phyloP scores from a whole-genome alignment of 2,888 invertebrate species.

The Athetis lepigone region DNA sequence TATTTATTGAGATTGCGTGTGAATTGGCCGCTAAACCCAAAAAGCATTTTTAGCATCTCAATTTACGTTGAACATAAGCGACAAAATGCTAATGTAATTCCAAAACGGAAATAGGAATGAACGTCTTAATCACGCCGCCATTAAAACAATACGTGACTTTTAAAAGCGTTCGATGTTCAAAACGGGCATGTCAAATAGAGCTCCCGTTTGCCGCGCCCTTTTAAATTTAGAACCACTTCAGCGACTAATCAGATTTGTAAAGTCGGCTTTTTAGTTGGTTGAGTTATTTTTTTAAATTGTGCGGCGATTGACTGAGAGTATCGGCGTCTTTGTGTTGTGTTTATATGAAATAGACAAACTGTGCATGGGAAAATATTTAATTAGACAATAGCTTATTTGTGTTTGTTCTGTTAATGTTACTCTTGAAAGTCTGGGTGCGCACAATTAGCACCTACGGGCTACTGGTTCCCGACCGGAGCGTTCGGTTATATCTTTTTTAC shows the following conservation, averaged over 20 bases:
- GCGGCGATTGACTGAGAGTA: constrained; percentile 72
- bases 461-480: constrained; percentile 76
- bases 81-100: constrained; percentile 49
- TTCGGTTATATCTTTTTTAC: constrained; percentile 67
- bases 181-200: constrained; percentile 83
- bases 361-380: constrained; percentile 90
- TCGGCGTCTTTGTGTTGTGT: constrained; percentile 82
- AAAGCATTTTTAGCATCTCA: constrained; percentile 39
- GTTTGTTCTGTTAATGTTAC: constrained; percentile 89
- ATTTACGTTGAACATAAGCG: constrained; percentile 48
- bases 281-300: constrained; percentile 71
- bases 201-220: constrained; percentile 76
- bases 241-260: constrained; percentile 88
- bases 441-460: constrained; percentile 86
- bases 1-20: constrained; percentile 36
- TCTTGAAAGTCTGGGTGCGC: constrained; percentile 82
- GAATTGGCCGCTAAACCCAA: constrained; percentile 48
- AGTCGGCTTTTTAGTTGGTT: constrained; percentile 80
- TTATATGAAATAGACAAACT: constrained; percentile 76
- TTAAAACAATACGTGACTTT: constrained; percentile 80
- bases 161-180: constrained; percentile 81
- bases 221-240: constrained; percentile 90
- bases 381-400: constrained; percentile 90
- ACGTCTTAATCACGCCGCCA: constrained; percentile 83
- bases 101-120: constrained; percentile 68